A percentile compares a stretch with the other conserved stretches of the same genome.
phyloP scores from a whole-genome alignment of 1,140 invertebrate genomes.

The Asobara japonica region DNA sequence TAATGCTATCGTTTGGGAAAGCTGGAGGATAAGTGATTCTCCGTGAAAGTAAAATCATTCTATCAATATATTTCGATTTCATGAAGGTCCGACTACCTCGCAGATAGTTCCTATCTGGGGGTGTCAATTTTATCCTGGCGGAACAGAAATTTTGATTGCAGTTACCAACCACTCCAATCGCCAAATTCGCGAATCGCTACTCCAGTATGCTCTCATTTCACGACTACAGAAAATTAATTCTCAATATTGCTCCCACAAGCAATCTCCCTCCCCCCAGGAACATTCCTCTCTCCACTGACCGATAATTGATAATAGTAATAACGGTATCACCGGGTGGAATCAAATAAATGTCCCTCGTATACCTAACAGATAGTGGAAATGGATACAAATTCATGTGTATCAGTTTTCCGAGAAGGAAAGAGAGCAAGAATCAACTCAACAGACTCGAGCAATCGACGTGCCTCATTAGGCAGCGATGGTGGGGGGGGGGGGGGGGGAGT shows the following conservation, averaged over 20 bases:
- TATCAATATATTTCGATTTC: neutral
- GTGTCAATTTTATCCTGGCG: no score
- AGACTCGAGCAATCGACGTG: slow-evolving; percentile 18
- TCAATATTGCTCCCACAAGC: neutral
- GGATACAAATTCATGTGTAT: slow-evolving; percentile 15
- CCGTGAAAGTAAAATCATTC: neutral
- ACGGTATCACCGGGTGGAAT: slow-evolving; percentile 7
- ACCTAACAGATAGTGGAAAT: slow-evolving; percentile 4
- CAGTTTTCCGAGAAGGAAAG: slow-evolving; percentile 3
- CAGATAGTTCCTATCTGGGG: neutral
- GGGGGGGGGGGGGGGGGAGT: neutral
- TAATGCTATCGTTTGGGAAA: no score
- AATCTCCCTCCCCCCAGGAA: neutral
- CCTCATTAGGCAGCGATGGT: neutral
- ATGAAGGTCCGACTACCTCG: neutral
- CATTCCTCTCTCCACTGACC: neutral
- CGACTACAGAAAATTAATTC: neutral
- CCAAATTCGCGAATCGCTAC: no score
- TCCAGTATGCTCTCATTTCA: no score
- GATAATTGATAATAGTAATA: slow-evolving; percentile 16
- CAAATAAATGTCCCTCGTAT: slow-evolving; percentile 11
- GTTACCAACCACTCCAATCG: no score
- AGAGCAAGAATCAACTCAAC: neutral
- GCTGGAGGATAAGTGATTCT: no score
- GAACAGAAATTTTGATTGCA: no score